Evolutionary conservation across 2,113 vertebrate genomes (phyloP), one percentile per base, ranked within the genome.

Genomic region (Petromus typicus): DNA sequence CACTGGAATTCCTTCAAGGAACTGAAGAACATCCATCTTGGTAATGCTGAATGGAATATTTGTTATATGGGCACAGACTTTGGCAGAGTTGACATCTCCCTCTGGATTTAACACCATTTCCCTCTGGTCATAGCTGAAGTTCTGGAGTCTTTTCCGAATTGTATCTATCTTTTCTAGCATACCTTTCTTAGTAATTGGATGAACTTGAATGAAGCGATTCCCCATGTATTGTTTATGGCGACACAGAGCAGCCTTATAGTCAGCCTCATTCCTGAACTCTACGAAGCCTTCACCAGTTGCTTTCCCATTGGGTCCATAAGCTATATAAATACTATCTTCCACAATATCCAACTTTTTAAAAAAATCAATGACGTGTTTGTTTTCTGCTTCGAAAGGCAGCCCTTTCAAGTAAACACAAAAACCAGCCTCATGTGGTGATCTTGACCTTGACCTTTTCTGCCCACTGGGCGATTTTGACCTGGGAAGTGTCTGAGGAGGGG

Each of bases 171-270:
- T 99, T 98, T 99, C 99, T 97, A 99, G 97, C 99, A 99, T 99
- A 92, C 99, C 99, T 97, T 99, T 99, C 89, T 99, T 99, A 97
- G 98, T 99, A 96, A 99, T 99, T 34, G 99, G 99, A 96, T 99
- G 99, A 86, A 99, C 99, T 93, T 99, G 99, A 97, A 99, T 99
- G 95, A 99, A 99, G 54, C 99, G 99, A 97, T 98, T 99, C 64
- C 99, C 99, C 99, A 99, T 99, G 96, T 99, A 99, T 93, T 99
- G 99, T 98, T 99, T 99, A 98, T 99, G 99, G 97, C 99, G 99
- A 92, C 99, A 99, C 6, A 99, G 98, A 93, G 99, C 99, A 96
- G 98, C 98, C 97, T 99, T 99, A 97, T 99, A 99, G 96, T 99
- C 99, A 95, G 99, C 98, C 97, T 99, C 99, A 83, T 99, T 99